A percentile compares a stretch with the other conserved stretches of the same genome.
phyloP scores from a whole-genome alignment of 1,140 invertebrate species.

The Aricia agestis region DNA sequence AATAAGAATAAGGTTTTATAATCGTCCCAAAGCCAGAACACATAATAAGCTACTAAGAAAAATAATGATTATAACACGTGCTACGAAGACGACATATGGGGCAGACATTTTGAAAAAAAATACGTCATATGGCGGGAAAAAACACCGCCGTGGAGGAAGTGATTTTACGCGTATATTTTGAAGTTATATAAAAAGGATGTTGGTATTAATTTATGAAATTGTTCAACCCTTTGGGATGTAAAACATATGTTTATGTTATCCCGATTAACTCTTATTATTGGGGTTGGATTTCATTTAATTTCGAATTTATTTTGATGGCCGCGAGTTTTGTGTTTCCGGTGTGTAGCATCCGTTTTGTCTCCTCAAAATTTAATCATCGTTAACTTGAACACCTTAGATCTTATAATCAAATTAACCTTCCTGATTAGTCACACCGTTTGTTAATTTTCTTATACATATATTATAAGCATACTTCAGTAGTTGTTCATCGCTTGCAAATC shows the following conservation, averaged over 20 bases:
- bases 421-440: no score
- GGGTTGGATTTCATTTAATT: conserved; percentile 56
- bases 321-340: conserved; percentile 48
- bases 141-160: conserved; percentile 67
- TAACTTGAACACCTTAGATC: conserved; percentile 7
- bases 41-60: conserved; percentile 20
- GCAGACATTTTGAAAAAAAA: conserved; percentile 56
- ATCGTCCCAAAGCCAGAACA: conserved; percentile 11
- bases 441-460: no score
- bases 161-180: conserved; percentile 63
- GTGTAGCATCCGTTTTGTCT: conserved; percentile 36
- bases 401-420: background rate
- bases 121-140: conserved; percentile 63
- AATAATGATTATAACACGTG: conserved; percentile 38
- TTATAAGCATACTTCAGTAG: no score
- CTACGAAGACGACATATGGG: conserved; percentile 52
- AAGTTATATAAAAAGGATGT: conserved; percentile 60
- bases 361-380: conserved; percentile 16
- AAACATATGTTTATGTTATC: conserved; percentile 55
- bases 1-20: background rate
- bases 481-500: no score
- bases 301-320: conserved; percentile 68
- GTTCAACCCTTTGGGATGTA: conserved; percentile 58
- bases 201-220: conserved; percentile 71
- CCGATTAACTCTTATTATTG: conserved; percentile 54